Percentiles rank a stretch among this genome's conserved stretches.
Conservation (phyloP, 2,888 invertebrate species). For the Mimumesa dahlbomi region DNA sequence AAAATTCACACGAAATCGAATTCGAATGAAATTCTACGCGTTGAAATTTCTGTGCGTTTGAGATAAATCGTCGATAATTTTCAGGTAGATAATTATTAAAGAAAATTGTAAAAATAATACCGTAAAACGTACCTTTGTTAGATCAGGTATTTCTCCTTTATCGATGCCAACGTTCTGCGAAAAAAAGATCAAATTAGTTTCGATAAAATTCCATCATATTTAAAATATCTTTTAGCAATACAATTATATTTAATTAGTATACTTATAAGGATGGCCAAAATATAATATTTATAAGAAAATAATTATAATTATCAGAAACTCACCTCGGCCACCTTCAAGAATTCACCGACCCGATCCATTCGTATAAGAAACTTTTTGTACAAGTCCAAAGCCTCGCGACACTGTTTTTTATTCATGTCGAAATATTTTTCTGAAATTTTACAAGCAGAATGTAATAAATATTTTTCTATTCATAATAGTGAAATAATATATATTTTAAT, state of each 20-base stretch:
- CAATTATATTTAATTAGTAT: too few species aligned
- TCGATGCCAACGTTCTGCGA: conserved; percentile 95
- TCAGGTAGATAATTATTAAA: too few species aligned
- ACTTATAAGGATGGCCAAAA: too few species aligned
- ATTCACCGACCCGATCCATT: conserved; percentile 99
- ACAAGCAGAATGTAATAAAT: too few species aligned
- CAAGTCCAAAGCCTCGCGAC: conserved; percentile 97
- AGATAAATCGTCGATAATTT: too few species aligned
- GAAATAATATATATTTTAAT: too few species aligned
- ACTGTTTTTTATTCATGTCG: conserved; percentile 99
- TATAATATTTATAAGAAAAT: too few species aligned
- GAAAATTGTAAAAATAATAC: too few species aligned
- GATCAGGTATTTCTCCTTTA: conserved; percentile 98
- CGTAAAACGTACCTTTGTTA: conserved; percentile 87
- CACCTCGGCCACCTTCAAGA: conserved; percentile 92
- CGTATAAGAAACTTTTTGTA: conserved; percentile 99
- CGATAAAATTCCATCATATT: not conserved
- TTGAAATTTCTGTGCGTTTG: too few species aligned
- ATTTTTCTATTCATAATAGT: too few species aligned
- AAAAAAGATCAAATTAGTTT: conserved; percentile 33
- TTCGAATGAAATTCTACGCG: too few species aligned
- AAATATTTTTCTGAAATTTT: conserved; percentile 93
- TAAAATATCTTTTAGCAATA: not conserved
- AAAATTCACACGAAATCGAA: too few species aligned
- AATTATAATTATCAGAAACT: conserved; percentile 47